Evolutionary conservation across 2,888 invertebrate species (phyloP), one percentile per base, ranked within the genome.

Genomic region (Leptura quadrifasciata): DNA sequence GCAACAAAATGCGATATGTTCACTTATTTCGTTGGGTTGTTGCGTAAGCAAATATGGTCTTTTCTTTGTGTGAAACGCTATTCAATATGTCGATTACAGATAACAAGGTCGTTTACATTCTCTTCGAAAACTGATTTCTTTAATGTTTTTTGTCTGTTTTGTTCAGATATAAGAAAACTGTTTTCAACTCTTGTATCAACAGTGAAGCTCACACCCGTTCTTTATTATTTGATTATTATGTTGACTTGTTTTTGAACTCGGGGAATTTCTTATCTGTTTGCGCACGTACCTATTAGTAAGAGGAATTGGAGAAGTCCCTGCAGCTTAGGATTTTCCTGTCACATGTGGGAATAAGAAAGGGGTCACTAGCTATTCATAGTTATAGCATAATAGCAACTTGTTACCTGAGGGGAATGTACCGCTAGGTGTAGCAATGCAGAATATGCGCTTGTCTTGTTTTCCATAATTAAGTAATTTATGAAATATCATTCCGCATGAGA

Each of bases 91-190:
- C 83, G 83, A 86, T 84, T 85, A 84, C 83, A 83, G 85, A 86
- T 86, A 86, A 86, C 85, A 86, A 87, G 86, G 86, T 84, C 86
- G 85, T 84, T 86, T 85, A 85, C 86, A 85, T 86, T 86, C 86
- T 85, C 85, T 83, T 83, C 82, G 82, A 83, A 86, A 86, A 85
- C 83, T 85, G 84, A 86, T 85, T 85, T 84, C 79, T 82, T 76
- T 77, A 75, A 77, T 72, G 73, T 60, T 74, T 79, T 79, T 75
- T 75, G 71, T 73, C 72, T 60, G 55, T 21, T 20, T 21, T 21
- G 35, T 47, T 69, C 58, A 31, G 55, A 68, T 70, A 52, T 24
- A 61, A 39, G 35, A 61, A 60, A 47, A 39, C 9, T 21, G 57
- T 39, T 63, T 61, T 31, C 31, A 63, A 63, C n/a, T 63, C 6